phyloP scores from a whole-genome alignment of 2,888 invertebrate genomes.

The Trichacis sp. region DNA sequence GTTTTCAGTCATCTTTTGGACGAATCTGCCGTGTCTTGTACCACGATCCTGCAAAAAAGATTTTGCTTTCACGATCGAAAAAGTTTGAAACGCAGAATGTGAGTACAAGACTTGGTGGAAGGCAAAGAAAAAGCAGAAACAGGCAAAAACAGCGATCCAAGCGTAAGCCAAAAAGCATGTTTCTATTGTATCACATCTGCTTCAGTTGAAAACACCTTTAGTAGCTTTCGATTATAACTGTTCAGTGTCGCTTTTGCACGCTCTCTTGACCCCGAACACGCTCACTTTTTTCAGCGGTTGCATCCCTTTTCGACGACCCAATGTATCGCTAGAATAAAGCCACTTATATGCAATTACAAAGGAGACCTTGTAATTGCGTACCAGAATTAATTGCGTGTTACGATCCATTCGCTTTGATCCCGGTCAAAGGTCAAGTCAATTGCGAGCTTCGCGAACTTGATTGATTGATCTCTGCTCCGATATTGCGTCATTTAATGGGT shows the following conservation, averaged over 20 bases:
- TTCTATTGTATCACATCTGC: not conserved
- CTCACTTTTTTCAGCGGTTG: conserved; percentile 9
- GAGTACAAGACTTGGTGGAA: conserved; percentile 1
- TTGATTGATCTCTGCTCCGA: conserved; percentile 1
- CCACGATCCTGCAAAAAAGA: not conserved
- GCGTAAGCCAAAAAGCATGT: conserved; percentile 27
- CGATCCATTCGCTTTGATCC: conserved; percentile 32
- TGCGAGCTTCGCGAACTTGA: conserved; percentile 19
- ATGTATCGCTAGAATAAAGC: conserved; percentile 26
- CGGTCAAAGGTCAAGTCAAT: conserved; percentile 29
- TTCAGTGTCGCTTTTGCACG: conserved; percentile 27
- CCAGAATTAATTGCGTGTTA: conserved; percentile 20
- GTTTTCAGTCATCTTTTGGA: too few species aligned
- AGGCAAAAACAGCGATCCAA: not conserved
- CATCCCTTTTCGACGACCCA: not conserved
- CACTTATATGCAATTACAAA: conserved; percentile 23
- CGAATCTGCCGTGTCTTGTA: conserved; percentile 6
- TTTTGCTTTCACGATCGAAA: too few species aligned
- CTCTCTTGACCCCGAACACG: conserved; percentile 9
- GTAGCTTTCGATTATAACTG: conserved; percentile 10
- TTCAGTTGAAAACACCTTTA: conserved; percentile 2
- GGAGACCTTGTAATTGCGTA: conserved; percentile 21
- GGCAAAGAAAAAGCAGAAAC: not conserved
- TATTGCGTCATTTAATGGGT: not conserved
- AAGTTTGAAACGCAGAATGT: too few species aligned